Percentiles rank a stretch among this genome's conserved stretches.
phyloP scores from a whole-genome alignment of 2,888 invertebrate genomes.

The Poecilus cupreus region DNA sequence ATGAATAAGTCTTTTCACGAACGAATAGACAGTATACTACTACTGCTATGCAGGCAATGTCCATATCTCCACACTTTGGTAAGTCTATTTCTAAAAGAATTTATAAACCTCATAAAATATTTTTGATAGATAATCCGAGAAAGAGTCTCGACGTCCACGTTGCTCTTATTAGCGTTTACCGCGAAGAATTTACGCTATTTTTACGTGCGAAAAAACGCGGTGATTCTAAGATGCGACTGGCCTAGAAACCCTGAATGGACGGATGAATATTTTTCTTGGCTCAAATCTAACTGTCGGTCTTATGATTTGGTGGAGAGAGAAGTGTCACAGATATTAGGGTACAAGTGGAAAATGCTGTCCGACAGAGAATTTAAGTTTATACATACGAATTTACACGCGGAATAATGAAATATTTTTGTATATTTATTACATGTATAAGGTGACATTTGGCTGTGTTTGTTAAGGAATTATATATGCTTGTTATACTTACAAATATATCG shows the following conservation, averaged over 20 bases:
- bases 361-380: slow-evolving; percentile 79
- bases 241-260: slow-evolving; percentile 80
- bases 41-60: slow-evolving; percentile 81
- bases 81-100: slow-evolving; percentile 65
- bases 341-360: slow-evolving; percentile 80
- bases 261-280: slow-evolving; percentile 80
- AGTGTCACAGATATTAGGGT: slow-evolving; percentile 81
- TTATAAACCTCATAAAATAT: slow-evolving; percentile 4
- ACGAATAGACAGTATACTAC: slow-evolving; percentile 80
- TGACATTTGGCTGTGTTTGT: neutral
- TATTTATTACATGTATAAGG: neutral
- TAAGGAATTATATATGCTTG: neutral
- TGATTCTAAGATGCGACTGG: slow-evolving; percentile 83
- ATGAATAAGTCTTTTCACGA: slow-evolving; percentile 81
- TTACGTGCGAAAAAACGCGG: slow-evolving; percentile 82
- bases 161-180: slow-evolving; percentile 81
- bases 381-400: slow-evolving; percentile 68
- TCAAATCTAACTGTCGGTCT: slow-evolving; percentile 77
- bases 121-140: slow-evolving; percentile 80
- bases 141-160: slow-evolving; percentile 85
- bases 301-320: slow-evolving; percentile 81
- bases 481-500: neutral
- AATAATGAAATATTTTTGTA: neutral
- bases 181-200: slow-evolving; percentile 79
- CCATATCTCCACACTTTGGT: slow-evolving; percentile 81